phyloP scores from a whole-genome alignment of 2,888 invertebrate genomes.

The Nomada hirtipes region DNA sequence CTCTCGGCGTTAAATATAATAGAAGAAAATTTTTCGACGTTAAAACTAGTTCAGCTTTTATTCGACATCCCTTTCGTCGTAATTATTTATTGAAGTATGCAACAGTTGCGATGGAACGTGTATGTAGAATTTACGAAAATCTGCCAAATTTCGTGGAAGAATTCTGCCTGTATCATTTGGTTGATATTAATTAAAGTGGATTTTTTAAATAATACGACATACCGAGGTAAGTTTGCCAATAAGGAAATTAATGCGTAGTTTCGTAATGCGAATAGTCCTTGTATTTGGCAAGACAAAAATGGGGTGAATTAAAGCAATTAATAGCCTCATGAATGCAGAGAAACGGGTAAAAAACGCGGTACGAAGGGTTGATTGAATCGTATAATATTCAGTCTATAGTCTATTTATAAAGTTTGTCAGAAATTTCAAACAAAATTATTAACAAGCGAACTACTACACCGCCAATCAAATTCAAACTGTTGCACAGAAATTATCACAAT shows the following conservation, averaged over 20 bases:
- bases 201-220: background rate
- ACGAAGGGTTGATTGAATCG: background rate
- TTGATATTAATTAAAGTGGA: too few relatives aligned
- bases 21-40: background rate
- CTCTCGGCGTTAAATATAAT: background rate
- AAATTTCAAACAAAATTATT: background rate
- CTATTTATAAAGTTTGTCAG: background rate
- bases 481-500: too few relatives aligned
- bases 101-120: background rate
- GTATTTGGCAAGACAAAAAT: background rate
- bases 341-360: background rate
- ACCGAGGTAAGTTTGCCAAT: background rate
- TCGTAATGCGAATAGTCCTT: background rate
- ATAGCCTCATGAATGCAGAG: background rate
- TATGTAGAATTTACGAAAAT: background rate
- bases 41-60: background rate
- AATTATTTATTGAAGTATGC: slow-evolving; percentile 23
- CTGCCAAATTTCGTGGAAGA: too few relatives aligned
- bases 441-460: too few relatives aligned
- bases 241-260: too few relatives aligned
- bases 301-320: background rate
- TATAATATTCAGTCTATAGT: background rate
- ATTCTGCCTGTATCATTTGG: too few relatives aligned
- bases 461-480: too few relatives aligned
- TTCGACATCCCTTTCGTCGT: background rate